Evolutionary conservation across 2,888 invertebrate genomes (phyloP), one percentile per base, ranked within the genome.

Genomic region (Oscheius myriophilus): DNA sequence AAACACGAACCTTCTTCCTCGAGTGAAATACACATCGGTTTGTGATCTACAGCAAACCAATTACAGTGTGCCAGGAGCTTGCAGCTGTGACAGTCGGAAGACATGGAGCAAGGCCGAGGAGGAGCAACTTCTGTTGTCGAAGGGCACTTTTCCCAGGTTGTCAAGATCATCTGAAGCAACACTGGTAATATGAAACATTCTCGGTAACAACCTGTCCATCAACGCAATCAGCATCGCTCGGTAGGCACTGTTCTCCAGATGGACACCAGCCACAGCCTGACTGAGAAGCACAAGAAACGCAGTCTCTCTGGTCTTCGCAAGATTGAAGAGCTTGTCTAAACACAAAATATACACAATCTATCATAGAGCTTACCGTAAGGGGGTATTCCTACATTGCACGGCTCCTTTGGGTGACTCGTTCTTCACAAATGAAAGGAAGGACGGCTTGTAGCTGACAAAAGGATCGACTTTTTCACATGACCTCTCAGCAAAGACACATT

Each of bases 181-280:
- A 4, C n/a, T 7, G 2, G 7, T 7, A 12, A 25, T 4, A 42
- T 25, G 18, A 52, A 46, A 6, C 3, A n/a, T 21, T 18, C 3
- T 6, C 21, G 9, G 3, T 18, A n/a, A n/a, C 33, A 12, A 66
- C 72, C 59, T 73, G 70, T 51, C 79, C 80, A 62, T 80, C 78
- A 3, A 82, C 70, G 63, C 81, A 82, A 21, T 78, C 77, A 9
- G 68, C 65, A 14, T 80, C 78, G 33, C 55, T 74, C 7, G 77
- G 79, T 9, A 80, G 68, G 54, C 80, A 80, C 54, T 80, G 80
- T 12, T 78, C 71, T 39, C 81, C 83, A n/a, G 79, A 80, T 9
- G 78, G 74, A 57, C 85, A 85, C 85, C 85, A 85, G 6, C 83
- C 84, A 61, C 85, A 85, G 16, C 81, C 82, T 18, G 77, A 79